These are phyloP conservation scores for Chaitophorus viminalis DNA, from an alignment of 2,888 invertebrate species.

Conservation along the genomic window DNA sequence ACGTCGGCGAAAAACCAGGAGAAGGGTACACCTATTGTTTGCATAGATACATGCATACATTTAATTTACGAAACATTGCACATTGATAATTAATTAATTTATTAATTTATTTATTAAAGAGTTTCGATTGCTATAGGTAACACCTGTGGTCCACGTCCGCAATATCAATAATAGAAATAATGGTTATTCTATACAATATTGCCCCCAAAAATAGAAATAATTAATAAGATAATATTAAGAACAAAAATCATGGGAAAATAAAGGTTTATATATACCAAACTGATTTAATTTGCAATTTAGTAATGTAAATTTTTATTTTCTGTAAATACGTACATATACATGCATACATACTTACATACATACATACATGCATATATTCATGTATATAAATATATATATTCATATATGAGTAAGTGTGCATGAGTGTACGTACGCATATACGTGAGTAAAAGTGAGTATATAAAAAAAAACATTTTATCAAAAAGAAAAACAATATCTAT, in stretches of 20 bases:
- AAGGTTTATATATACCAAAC: conserved; percentile 44
- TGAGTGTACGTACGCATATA: background rate
- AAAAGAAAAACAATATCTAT: conserved; percentile 59
- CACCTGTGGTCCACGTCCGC: conserved; percentile 61
- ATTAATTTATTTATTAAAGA: conserved; percentile 54
- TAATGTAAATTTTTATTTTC: conserved; percentile 45
- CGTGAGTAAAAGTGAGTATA: conserved; percentile 21
- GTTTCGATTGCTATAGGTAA: conserved; percentile 62
- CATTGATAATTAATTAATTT: conserved; percentile 58
- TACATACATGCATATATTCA: background rate
- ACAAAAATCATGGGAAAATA: conserved; percentile 53
- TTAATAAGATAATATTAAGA: conserved; percentile 56
- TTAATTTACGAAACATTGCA: conserved; percentile 61
- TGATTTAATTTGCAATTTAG: conserved; percentile 41
- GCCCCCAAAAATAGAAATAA: conserved; percentile 57
- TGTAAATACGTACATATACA: conserved; percentile 12
- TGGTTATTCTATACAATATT: conserved; percentile 56
- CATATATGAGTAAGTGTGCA: background rate
- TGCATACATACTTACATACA: conserved; percentile 7
- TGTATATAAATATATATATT: conserved; percentile 20
- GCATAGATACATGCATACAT: conserved; percentile 18
- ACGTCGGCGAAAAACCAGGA: conserved; percentile 53
- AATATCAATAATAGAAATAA: conserved; percentile 52
- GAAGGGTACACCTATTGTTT: conserved; percentile 57
- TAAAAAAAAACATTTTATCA: conserved; percentile 55